These are phyloP conservation scores for Antheraea mylitta DNA, from an alignment of 1,140 invertebrate species.

Conservation along the genomic window DNA sequence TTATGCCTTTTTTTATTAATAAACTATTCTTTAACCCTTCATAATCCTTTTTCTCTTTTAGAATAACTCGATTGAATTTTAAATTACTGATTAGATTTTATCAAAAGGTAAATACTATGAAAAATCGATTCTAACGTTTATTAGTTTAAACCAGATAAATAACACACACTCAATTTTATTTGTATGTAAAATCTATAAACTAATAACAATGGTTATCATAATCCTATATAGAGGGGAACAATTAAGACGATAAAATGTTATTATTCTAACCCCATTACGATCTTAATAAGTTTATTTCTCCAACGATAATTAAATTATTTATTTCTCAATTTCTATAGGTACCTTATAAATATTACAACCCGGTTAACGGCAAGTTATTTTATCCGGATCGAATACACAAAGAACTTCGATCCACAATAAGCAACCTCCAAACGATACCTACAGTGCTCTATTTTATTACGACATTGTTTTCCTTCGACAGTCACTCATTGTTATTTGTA, in stretches of 20 bases:
- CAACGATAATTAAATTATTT: background rate
- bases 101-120: too few relatives aligned
- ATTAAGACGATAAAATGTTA: background rate
- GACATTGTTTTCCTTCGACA: constrained; percentile 9
- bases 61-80: too few relatives aligned
- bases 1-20: too few relatives aligned
- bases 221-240: background rate
- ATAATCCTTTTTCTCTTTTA: too few relatives aligned
- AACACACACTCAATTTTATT: too few relatives aligned
- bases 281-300: background rate
- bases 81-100: too few relatives aligned
- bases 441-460: constrained; percentile 9
- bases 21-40: too few relatives aligned
- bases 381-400: constrained; percentile 28
- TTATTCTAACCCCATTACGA: background rate
- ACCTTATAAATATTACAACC: background rate
- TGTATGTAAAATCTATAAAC: too few relatives aligned
- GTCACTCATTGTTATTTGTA: constrained; percentile 24
- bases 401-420: constrained; percentile 42
- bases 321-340: background rate
- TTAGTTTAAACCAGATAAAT: too few relatives aligned
- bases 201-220: too few relatives aligned
- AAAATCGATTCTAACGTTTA: too few relatives aligned
- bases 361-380: constrained; percentile 25
- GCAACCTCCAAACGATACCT: constrained; percentile 15